Conservation (phyloP, 2,113 vertebrate genomes). For the Serinus canaria region DNA sequence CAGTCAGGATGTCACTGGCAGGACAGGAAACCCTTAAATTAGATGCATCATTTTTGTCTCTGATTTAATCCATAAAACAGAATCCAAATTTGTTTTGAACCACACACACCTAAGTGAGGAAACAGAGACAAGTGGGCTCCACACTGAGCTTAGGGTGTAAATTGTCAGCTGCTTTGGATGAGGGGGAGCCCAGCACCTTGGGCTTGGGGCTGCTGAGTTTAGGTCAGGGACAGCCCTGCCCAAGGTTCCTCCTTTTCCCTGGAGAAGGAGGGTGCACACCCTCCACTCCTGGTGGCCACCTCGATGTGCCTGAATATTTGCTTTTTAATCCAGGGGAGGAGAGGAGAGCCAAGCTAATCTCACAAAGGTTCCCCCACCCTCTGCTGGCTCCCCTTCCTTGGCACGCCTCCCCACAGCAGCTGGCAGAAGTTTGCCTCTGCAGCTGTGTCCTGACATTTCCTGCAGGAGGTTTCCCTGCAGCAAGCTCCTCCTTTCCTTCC, state of each 20-base stretch:
- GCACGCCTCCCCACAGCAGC: constrained; percentile 28
- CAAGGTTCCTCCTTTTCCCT: background rate
- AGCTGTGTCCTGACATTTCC: background rate
- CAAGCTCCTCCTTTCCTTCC: background rate
- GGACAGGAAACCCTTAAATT: background rate
- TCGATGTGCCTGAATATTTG: background rate
- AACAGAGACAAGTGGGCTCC: background rate
- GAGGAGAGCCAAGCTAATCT: background rate
- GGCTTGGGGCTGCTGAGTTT: background rate
- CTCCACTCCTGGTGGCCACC: background rate
- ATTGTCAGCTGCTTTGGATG: background rate
- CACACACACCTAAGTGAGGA: background rate
- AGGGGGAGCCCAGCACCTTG: background rate
- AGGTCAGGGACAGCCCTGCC: background rate
- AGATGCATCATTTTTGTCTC: background rate
- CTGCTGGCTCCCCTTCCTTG: background rate
- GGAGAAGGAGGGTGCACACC: background rate
- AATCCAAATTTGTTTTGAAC: background rate
- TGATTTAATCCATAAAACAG: background rate
- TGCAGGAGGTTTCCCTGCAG: background rate
- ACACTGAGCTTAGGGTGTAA: background rate
- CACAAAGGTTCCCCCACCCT: constrained; percentile 9
- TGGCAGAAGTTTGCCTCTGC: constrained; percentile 26
- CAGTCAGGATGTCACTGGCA: background rate
- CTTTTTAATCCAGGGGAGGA: background rate